Conservation (phyloP, 2,888 invertebrate genomes). For the Drosophila cyrtoloma region DNA sequence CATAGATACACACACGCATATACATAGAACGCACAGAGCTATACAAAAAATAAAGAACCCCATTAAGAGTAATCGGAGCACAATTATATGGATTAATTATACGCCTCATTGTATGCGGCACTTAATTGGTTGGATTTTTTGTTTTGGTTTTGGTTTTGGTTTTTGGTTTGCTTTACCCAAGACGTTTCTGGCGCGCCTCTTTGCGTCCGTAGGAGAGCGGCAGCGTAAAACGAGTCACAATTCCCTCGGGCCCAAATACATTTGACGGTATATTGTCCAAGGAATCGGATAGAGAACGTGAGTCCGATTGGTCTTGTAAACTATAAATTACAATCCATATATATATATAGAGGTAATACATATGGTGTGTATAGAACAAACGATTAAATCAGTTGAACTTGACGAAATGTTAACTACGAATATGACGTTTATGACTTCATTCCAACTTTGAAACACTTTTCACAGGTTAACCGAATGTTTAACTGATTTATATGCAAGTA, state of each 20-base stretch:
- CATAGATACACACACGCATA: slow-evolving; percentile 20
- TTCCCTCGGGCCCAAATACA: slow-evolving; percentile 87
- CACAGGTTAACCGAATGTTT: slow-evolving; percentile 6
- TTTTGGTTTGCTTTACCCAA: slow-evolving; percentile 88
- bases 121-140: background rate
- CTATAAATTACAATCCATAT: slow-evolving; percentile 77
- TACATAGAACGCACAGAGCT: slow-evolving; percentile 6
- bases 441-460: slow-evolving; percentile 7
- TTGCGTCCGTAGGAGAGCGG: slow-evolving; percentile 92
- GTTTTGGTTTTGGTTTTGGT: slow-evolving; percentile 29
- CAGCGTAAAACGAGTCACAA: slow-evolving; percentile 89
- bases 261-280: slow-evolving; percentile 87
- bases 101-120: slow-evolving; percentile 9
- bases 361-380: slow-evolving; percentile 16
- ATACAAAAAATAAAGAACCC: slow-evolving; percentile 18
- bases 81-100: slow-evolving; percentile 39
- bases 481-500: slow-evolving; percentile 8
- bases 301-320: slow-evolving; percentile 86
- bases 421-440: slow-evolving; percentile 19
- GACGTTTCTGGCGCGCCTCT: slow-evolving; percentile 92
- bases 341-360: slow-evolving; percentile 49
- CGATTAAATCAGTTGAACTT: slow-evolving; percentile 8
- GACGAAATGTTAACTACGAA: slow-evolving; percentile 10
- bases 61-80: slow-evolving; percentile 38
- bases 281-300: slow-evolving; percentile 86